Conservation (phyloP, 2,888 invertebrate species). For the Strigamia crassipes region DNA sequence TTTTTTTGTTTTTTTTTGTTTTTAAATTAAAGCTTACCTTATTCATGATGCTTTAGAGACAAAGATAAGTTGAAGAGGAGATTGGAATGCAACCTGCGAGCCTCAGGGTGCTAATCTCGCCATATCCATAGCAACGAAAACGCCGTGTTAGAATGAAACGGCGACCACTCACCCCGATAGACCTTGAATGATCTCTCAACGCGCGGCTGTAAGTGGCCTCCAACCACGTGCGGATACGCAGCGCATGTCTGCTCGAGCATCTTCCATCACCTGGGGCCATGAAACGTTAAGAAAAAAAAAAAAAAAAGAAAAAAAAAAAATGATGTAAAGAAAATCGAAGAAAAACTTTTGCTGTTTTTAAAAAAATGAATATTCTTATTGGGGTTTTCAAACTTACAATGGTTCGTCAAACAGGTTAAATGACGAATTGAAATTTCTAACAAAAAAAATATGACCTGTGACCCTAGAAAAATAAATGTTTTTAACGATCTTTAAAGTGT, state of each 20-base stretch:
- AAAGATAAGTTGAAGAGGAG: slow-evolving; percentile 34
- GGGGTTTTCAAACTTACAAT: neutral
- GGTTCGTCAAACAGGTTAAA: neutral
- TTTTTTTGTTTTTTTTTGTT: too few species aligned
- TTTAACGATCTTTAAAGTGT: too few species aligned
- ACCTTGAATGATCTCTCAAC: slow-evolving; percentile 38
- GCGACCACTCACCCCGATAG: slow-evolving; percentile 37
- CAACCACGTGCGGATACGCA: slow-evolving; percentile 36
- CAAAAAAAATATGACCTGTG: neutral
- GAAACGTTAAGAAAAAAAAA: neutral
- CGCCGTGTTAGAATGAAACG: slow-evolving; percentile 33
- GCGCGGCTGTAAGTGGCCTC: slow-evolving; percentile 39
- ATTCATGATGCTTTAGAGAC: slow-evolving; percentile 14
- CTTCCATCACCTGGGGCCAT: slow-evolving; percentile 17
- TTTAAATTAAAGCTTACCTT: slow-evolving; percentile 1
- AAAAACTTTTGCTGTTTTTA: neutral
- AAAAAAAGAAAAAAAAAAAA: neutral
- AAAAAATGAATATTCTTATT: neutral
- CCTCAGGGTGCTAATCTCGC: slow-evolving; percentile 35
- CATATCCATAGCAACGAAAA: slow-evolving; percentile 32
- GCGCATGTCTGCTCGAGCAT: slow-evolving; percentile 37
- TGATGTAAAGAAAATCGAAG: neutral
- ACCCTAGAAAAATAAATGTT: neutral
- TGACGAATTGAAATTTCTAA: too few species aligned
- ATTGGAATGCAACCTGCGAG: neutral